Conservation (phyloP, 1,140 invertebrate genomes). For the Papilio dardanus region DNA sequence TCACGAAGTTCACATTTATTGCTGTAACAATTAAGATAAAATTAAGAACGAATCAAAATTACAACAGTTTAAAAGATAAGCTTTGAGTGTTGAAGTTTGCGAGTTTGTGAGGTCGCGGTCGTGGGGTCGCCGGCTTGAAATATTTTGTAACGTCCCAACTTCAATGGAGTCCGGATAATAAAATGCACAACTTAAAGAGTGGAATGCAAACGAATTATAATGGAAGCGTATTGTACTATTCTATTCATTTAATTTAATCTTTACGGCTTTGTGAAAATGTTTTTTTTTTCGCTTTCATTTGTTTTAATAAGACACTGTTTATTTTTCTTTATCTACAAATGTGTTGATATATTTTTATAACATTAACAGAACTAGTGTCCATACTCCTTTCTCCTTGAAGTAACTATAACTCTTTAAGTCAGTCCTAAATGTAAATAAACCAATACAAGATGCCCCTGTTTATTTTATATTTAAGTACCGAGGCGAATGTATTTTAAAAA, state of each 20-base stretch:
- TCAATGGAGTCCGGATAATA: constrained; percentile 62
- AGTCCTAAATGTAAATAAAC: no score
- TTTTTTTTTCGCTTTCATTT: neutral
- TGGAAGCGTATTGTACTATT: constrained; percentile 9
- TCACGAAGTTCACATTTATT: constrained; percentile 52
- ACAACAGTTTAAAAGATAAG: constrained; percentile 74
- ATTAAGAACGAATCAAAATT: constrained; percentile 77
- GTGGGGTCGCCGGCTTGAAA: constrained; percentile 54
- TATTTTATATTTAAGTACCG: neutral
- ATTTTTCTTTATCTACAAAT: neutral
- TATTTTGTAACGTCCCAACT: constrained; percentile 64
- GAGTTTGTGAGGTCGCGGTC: constrained; percentile 53
- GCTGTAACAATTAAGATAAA: constrained; percentile 74
- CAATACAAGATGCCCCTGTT: neutral
- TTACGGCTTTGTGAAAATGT: constrained; percentile 7
- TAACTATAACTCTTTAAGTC: no score
- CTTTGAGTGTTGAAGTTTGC: constrained; percentile 74
- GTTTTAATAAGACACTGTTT: neutral
- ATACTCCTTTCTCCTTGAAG: no score
- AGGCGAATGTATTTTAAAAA: neutral
- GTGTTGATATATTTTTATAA: neutral
- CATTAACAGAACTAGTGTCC: neutral
- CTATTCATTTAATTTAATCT: constrained; percentile 15
- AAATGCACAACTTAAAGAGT: constrained; percentile 57
- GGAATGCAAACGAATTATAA: constrained; percentile 38